Evolutionary conservation across 2,113 vertebrate species (phyloP).

Genomic region (Seriola aureovittata): DNA sequence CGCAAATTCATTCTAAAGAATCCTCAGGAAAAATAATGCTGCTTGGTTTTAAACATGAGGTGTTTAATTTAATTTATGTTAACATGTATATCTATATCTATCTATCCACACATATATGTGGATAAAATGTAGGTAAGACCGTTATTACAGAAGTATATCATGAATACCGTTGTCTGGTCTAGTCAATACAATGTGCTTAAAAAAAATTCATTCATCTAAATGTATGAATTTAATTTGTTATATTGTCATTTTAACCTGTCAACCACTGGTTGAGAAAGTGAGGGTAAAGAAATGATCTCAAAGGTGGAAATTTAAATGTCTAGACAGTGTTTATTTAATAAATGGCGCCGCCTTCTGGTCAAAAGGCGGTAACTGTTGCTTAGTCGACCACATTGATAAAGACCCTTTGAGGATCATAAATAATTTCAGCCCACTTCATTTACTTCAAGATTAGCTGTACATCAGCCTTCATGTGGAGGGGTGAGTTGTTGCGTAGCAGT

Average conservation of each 20-base stretch:
- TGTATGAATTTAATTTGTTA: not conserved
- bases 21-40: too few relatives aligned
- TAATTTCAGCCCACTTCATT: slow-evolving; percentile 24
- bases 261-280: slow-evolving; percentile 45
- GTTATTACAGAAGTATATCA: not conserved
- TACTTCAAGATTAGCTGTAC: not conserved
- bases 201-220: not conserved
- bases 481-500: not conserved
- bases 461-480: not conserved
- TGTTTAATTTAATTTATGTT: too few relatives aligned
- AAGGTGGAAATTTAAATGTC: slow-evolving; percentile 55
- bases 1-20: too few relatives aligned
- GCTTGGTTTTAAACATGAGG: too few relatives aligned
- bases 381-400: not conserved
- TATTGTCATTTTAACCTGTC: slow-evolving; percentile 25
- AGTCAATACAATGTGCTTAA: not conserved
- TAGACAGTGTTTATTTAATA: slow-evolving; percentile 71
- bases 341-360: slow-evolving; percentile 80
- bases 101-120: too few relatives aligned
- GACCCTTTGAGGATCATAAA: not conserved
- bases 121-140: too few relatives aligned
- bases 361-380: not conserved
- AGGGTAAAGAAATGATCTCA: slow-evolving; percentile 16
- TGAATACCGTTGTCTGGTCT: not conserved
- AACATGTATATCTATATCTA: too few relatives aligned